These are phyloP conservation scores for Helogale parvula DNA, from an alignment of 2,113 vertebrate species.

Conservation along the genomic window DNA sequence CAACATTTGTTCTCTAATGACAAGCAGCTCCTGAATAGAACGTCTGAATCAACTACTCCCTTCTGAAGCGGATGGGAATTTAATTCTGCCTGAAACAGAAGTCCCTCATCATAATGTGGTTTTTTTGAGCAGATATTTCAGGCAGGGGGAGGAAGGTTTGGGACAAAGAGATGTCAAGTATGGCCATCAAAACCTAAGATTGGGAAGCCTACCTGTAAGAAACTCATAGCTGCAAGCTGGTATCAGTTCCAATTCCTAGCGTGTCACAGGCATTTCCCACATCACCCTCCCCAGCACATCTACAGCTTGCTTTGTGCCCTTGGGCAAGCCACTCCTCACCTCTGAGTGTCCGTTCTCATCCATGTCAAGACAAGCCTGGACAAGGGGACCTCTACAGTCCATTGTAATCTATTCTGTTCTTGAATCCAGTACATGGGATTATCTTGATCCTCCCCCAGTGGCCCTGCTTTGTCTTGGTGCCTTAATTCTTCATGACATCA, in stretches of 20 bases:
- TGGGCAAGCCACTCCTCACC: neutral
- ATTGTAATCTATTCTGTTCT: neutral
- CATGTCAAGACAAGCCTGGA: neutral
- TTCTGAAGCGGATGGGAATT: neutral
- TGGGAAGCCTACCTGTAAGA: neutral
- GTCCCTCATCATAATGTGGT: neutral
- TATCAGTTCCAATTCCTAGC: neutral
- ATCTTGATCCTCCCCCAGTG: neutral
- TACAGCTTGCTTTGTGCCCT: neutral
- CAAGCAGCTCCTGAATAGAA: neutral
- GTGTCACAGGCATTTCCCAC: neutral
- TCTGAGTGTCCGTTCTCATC: neutral
- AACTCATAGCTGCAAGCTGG: neutral
- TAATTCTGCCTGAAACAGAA: neutral
- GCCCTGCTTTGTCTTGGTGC: neutral
- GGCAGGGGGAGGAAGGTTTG: neutral
- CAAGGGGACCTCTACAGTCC: neutral
- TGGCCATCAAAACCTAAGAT: neutral
- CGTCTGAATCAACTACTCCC: neutral
- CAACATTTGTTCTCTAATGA: constrained; percentile 15
- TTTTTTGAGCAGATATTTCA: constrained; percentile 16
- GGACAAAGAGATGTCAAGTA: neutral
- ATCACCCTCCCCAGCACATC: neutral
- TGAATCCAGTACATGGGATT: neutral
- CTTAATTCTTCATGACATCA: neutral